Conservation (phyloP, 1,140 invertebrate species). For the Hirudo medicinalis region DNA sequence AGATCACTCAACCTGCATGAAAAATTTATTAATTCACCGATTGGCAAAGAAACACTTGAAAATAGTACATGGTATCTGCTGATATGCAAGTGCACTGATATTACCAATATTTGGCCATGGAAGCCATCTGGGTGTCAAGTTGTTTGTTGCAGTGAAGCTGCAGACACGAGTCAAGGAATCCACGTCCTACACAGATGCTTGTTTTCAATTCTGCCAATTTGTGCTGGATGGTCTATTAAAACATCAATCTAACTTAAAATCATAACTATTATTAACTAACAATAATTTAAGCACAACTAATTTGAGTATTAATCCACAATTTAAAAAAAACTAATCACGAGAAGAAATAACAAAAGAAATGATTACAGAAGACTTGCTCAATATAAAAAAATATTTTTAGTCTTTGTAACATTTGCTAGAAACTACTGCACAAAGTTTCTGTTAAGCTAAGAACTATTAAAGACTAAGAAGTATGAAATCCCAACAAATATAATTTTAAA, state of each 20-base stretch:
- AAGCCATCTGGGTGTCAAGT: conserved; percentile 40
- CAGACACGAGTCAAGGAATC: conserved; percentile 44
- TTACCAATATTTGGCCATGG: conserved; percentile 45
- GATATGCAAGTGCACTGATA: no score
- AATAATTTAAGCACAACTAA: no score
- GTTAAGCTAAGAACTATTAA: background rate
- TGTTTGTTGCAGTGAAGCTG: conserved; percentile 35
- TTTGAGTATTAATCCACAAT: background rate
- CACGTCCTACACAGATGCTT: conserved; percentile 37
- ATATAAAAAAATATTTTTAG: no score
- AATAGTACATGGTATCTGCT: no score
- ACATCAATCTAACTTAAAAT: background rate
- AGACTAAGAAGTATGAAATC: no score
- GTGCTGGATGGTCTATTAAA: conserved; percentile 40
- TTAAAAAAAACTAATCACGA: background rate
- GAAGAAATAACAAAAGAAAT: background rate
- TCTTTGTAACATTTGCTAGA: background rate
- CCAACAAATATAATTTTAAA: conserved; percentile 8
- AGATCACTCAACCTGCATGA: conserved; percentile 37
- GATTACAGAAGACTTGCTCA: no score
- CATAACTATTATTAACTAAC: no score
- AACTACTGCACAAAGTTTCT: background rate
- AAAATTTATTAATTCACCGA: no score
- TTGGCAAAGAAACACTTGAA: no score
- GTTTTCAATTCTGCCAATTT: conserved; percentile 46